Evolutionary conservation across 2,797 vertebrate genomes (phyloP).

Genomic region (Knipowitschia caucasica): DNA sequence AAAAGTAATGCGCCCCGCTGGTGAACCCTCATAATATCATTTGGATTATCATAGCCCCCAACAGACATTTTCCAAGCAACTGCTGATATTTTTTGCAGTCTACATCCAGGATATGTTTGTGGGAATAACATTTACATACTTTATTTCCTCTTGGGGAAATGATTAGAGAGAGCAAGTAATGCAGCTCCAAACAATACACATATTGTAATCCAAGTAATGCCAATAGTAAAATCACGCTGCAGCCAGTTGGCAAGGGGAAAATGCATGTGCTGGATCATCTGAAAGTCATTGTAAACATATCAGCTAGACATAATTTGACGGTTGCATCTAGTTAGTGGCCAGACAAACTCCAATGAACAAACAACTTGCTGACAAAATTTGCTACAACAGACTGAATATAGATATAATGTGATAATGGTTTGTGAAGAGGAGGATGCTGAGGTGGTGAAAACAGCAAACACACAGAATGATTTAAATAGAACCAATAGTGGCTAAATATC

Average conservation of each 20-base stretch:
- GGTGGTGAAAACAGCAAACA: too few relatives aligned
- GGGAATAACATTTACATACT: conserved; percentile 14
- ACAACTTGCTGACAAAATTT: too few relatives aligned
- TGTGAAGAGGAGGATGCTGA: too few relatives aligned
- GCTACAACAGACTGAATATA: too few relatives aligned
- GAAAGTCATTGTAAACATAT: not conserved
- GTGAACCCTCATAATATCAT: conserved; percentile 9
- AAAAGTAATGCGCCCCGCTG: conserved; percentile 10
- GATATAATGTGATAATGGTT: too few relatives aligned
- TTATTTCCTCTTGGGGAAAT: conserved; percentile 5
- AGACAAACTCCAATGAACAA: too few relatives aligned
- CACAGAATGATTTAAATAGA: too few relatives aligned
- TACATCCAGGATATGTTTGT: not conserved
- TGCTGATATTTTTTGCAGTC: conserved; percentile 1
- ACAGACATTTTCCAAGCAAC: not conserved
- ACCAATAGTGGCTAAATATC: too few relatives aligned
- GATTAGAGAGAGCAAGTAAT: conserved; percentile 1
- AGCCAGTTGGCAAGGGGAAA: conserved; percentile 3
- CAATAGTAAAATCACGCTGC: not conserved
- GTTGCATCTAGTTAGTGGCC: too few relatives aligned
- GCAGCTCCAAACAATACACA: not conserved
- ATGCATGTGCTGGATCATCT: conserved; percentile 4
- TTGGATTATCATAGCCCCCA: not conserved
- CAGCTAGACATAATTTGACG: too few relatives aligned
- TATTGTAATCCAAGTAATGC: not conserved